Base-by-base conservation (phyloP, 2,888 invertebrate genomes). In the Leptopilina drosophilae region DNA sequence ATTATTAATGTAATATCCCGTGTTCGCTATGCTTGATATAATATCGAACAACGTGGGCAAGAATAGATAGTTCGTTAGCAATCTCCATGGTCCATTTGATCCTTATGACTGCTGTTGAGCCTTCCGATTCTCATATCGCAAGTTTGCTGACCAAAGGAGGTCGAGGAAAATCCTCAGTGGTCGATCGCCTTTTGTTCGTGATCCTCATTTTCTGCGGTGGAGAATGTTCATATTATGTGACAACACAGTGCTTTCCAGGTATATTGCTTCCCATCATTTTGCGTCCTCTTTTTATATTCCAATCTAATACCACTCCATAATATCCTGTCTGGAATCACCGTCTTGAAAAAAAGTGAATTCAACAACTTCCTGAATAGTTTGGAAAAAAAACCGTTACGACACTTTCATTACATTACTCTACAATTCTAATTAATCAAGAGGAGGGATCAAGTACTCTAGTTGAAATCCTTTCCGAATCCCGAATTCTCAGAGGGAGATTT, bases 181-280 rank as follows among this genome's bases (percentile, higher is more conserved):
- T 26, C 53, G 26, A 69, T 53, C 26, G 26, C 5, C 69, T 69
- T 69, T 53, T 69, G 20, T 53, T 49, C 7, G 53, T 20, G 12
- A 14, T 49, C 49, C 26, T 69, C 26, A 4, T 26, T 53, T 53
- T 20, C 26, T 15, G 20, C 26, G 20, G 20, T 20, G 8, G 14
- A 49, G 53, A 53, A 69, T 69, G 53, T 46, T 7, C 49, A 26
- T 15, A 4, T 7, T 26, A 26, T 8, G 15, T 6, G 46, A 49
- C 11, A 69, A 73, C 33, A 73, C 26, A n/a, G 33, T 73, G 53
- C 56, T 73, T 73, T n/a, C 1, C 49, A 56, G n/a, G 33, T 33
- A 40, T 40, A 56, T 56, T 73, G 73, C 56, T 33, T 40, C 8
- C 26, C 33, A 33, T 33, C 9, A 56, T 26, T 33, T 8, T 5